Evolutionary conservation across 2,797 vertebrate species (phyloP).

Genomic region (Rhinoraja longicauda): DNA sequence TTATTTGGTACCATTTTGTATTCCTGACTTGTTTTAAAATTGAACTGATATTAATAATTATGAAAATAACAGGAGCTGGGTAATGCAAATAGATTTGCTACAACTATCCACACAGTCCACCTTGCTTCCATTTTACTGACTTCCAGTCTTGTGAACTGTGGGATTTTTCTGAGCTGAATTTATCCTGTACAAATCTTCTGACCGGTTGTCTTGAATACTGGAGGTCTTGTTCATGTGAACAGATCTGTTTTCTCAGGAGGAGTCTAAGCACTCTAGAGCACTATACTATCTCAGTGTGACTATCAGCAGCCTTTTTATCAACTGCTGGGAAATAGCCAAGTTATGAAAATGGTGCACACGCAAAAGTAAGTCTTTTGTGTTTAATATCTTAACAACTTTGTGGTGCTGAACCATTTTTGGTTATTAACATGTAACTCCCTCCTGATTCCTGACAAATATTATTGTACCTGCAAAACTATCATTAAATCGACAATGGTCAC

Average conservation of each 20-base stretch:
- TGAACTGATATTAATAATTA: not conserved
- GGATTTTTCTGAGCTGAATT: not conserved
- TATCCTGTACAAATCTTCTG: not conserved
- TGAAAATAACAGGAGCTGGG: not conserved
- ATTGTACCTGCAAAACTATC: not conserved
- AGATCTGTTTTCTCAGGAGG: constrained; percentile 1
- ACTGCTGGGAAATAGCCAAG: constrained; percentile 18
- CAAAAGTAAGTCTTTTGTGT: not conserved
- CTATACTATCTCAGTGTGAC: not conserved
- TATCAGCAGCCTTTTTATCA: not conserved
- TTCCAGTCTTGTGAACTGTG: not conserved
- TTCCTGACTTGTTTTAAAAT: not conserved
- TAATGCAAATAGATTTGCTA: not conserved
- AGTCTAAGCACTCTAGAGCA: not conserved
- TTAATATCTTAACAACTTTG: constrained; percentile 6
- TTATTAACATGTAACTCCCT: not conserved
- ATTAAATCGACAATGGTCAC: not conserved
- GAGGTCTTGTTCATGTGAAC: not conserved
- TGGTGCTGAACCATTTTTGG: constrained; percentile 19
- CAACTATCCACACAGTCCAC: not conserved
- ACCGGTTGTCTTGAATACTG: not conserved
- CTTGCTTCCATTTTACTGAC: constrained; percentile 12
- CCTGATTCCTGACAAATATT: not conserved
- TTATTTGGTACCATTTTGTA: not conserved
- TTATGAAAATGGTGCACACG: constrained; percentile 13